Evolutionary conservation across 2,888 invertebrate genomes (phyloP).

Genomic region (Drosophila limbata): DNA sequence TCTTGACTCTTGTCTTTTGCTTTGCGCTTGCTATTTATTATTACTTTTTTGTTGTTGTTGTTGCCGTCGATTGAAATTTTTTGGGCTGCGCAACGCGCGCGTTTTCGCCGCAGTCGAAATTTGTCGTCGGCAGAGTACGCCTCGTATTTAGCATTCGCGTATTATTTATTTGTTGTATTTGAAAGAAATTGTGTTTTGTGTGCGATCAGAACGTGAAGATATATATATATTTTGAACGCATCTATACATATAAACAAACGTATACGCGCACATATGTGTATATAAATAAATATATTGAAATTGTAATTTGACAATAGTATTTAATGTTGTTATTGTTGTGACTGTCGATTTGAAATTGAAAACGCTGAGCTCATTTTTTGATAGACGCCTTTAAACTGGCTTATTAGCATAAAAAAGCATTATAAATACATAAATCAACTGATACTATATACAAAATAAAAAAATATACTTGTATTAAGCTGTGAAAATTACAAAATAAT

Average conservation of each 20-base stretch:
- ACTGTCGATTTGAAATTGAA: slow-evolving; percentile 64
- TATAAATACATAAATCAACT: slow-evolving; percentile 59
- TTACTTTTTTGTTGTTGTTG: slow-evolving; percentile 49
- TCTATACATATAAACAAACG: not conserved
- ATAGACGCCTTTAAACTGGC: slow-evolving; percentile 61
- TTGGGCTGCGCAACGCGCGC: slow-evolving; percentile 52
- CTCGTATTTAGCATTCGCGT: slow-evolving; percentile 63
- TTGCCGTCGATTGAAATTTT: slow-evolving; percentile 50
- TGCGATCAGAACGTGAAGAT: slow-evolving; percentile 59
- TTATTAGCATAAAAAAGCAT: slow-evolving; percentile 75
- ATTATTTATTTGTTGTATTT: slow-evolving; percentile 46
- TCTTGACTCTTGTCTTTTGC: slow-evolving; percentile 40
- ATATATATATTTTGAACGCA: slow-evolving; percentile 25
- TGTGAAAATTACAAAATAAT: slow-evolving; percentile 62
- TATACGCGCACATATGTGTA: slow-evolving; percentile 27
- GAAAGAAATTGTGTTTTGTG: slow-evolving; percentile 57
- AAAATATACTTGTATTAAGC: slow-evolving; percentile 26
- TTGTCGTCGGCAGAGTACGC: slow-evolving; percentile 73
- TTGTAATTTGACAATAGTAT: slow-evolving; percentile 57
- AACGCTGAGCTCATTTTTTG: slow-evolving; percentile 79
- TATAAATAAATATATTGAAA: slow-evolving; percentile 48
- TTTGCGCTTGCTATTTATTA: slow-evolving; percentile 42
- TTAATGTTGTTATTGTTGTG: slow-evolving; percentile 30
- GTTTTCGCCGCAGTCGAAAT: slow-evolving; percentile 79
- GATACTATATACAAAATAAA: slow-evolving; percentile 14